A percentile compares a stretch with the other conserved stretches of the same genome.
phyloP scores from a whole-genome alignment of 2,888 invertebrate species.

The Idaea straminata region DNA sequence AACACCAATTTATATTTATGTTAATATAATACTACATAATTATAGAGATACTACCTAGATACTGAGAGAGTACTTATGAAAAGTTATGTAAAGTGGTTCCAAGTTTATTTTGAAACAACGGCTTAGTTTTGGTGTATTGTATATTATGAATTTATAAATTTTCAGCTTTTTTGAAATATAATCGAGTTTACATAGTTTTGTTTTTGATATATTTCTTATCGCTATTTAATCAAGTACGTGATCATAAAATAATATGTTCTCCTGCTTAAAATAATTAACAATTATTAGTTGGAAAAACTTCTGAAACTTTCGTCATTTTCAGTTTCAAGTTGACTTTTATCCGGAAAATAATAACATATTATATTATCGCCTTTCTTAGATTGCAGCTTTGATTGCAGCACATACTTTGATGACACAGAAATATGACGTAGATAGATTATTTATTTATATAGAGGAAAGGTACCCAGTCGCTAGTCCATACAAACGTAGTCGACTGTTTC shows the following conservation, averaged over 20 bases:
- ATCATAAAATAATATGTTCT: background rate
- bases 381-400: too few relatives aligned
- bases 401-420: too few relatives aligned
- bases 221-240: background rate
- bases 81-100: constrained; percentile 52
- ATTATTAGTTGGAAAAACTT: background rate
- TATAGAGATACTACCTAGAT: constrained; percentile 36
- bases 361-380: too few relatives aligned
- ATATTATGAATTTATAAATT: constrained; percentile 74
- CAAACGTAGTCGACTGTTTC: too few relatives aligned
- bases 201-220: constrained; percentile 24
- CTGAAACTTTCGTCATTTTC: background rate
- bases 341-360: too few relatives aligned
- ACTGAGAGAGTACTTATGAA: constrained; percentile 66
- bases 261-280: background rate
- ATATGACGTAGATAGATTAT: too few relatives aligned
- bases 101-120: constrained; percentile 35
- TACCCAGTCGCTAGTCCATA: too few relatives aligned
- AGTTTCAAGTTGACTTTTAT: too few relatives aligned
- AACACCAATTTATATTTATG: constrained; percentile 25
- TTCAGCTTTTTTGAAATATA: constrained; percentile 71
- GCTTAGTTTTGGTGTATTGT: constrained; percentile 47
- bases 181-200: constrained; percentile 43
- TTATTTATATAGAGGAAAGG: too few relatives aligned
- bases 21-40: constrained; percentile 37